These are phyloP conservation scores for Drosophila nigromelanica DNA, from an alignment of 1,140 invertebrate species.

Conservation along the genomic window DNA sequence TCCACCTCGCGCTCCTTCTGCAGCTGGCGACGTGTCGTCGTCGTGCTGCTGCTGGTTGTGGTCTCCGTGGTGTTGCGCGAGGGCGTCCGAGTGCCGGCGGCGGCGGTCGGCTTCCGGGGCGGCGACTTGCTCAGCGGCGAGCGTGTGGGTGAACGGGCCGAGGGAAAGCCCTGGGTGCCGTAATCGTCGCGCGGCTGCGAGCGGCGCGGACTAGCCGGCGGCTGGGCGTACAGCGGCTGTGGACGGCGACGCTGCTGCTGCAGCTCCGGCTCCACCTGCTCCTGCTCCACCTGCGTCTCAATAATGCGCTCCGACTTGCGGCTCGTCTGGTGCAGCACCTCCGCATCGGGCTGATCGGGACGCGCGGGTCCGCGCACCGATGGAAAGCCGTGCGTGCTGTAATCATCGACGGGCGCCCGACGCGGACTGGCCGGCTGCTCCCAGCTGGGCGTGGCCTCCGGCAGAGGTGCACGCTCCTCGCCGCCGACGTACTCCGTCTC, in stretches of 20 bases:
- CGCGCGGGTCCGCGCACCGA: constrained; percentile 48
- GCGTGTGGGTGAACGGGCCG: constrained; percentile 45
- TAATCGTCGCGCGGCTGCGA: constrained; percentile 50
- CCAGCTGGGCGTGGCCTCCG: constrained; percentile 38
- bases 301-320: constrained; percentile 68
- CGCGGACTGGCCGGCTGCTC: constrained; percentile 48
- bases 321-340: constrained; percentile 43
- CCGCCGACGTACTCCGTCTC: constrained; percentile 53
- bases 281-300: constrained; percentile 66
- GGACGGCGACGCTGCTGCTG: constrained; percentile 31
- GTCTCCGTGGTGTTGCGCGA: constrained; percentile 28
- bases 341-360: constrained; percentile 57
- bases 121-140: constrained; percentile 35
- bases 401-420: constrained; percentile 40
- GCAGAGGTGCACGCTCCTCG: constrained; percentile 26
- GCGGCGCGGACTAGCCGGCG: constrained; percentile 48
- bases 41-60: constrained; percentile 34
- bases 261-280: constrained; percentile 7
- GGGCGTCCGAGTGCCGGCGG: constrained; percentile 1
- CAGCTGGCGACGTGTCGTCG: constrained; percentile 73
- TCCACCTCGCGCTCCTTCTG: constrained; percentile 85
- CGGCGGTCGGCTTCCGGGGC: constrained; percentile 37
- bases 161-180: constrained; percentile 42
- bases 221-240: constrained; percentile 18
- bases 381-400: constrained; percentile 67